Conservation (phyloP, 1,140 invertebrate genomes). For the Drosophila parabipectinata region DNA sequence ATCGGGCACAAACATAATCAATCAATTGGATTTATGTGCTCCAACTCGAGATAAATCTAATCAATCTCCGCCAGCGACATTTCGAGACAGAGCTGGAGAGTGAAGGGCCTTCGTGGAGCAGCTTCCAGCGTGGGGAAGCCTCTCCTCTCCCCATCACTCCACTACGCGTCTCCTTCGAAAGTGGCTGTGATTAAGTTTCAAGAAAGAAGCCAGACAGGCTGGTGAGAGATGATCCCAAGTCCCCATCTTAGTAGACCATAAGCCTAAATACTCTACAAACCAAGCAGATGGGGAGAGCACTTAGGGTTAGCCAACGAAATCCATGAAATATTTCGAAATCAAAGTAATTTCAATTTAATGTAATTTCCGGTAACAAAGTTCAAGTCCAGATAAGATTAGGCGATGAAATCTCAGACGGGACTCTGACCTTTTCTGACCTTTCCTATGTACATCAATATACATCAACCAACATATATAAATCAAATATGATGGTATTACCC, state of each 20-base stretch:
- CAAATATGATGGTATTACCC: slow-evolving; percentile 21
- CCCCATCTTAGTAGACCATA: no score
- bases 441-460: no score
- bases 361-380: no score
- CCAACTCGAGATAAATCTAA: slow-evolving; percentile 83
- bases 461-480: neutral
- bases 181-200: slow-evolving; percentile 62
- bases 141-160: slow-evolving; percentile 23
- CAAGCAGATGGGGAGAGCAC: no score
- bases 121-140: neutral
- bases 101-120: neutral
- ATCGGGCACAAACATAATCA: slow-evolving; percentile 82
- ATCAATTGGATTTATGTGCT: slow-evolving; percentile 83
- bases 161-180: slow-evolving; percentile 43
- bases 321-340: no score
- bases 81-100: slow-evolving; percentile 38
- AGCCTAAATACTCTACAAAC: no score
- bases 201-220: slow-evolving; percentile 2
- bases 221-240: slow-evolving; percentile 14
- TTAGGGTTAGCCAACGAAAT: no score
- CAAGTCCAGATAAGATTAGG: no score
- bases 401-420: no score
- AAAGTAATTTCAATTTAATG: no score
- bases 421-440: no score
- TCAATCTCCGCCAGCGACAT: slow-evolving; percentile 76